Evolutionary conservation across 2,797 vertebrate species (phyloP).

Genomic region (Poecilia picta): DNA sequence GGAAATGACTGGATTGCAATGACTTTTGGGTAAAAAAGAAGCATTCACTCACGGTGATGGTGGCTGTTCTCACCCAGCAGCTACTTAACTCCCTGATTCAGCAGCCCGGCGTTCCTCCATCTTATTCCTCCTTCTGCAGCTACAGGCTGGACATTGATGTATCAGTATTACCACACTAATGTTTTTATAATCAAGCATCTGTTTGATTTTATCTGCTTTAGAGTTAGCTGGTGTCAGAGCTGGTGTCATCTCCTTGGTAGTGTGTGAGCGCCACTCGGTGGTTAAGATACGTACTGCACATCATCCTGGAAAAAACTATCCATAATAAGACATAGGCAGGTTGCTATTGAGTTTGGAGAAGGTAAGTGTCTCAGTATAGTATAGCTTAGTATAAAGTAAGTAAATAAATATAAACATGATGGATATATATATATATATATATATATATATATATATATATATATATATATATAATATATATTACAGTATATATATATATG

Average conservation of each 20-base stretch:
- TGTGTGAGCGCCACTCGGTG: slow-evolving; percentile 70
- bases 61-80: slow-evolving; percentile 28
- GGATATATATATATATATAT: no score
- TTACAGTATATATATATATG: no score
- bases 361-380: no score
- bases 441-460: no score
- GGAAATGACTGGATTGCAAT: slow-evolving; percentile 42
- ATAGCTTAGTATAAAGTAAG: not conserved
- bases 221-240: not conserved
- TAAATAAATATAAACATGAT: not conserved
- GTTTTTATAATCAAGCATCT: slow-evolving; percentile 27
- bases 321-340: not conserved
- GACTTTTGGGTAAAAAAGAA: slow-evolving; percentile 56
- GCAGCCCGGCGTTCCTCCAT: slow-evolving; percentile 27
- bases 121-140: slow-evolving; percentile 14
- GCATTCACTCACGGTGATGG: slow-evolving; percentile 30
- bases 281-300: slow-evolving; percentile 49
- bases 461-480: no score
- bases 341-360: not conserved
- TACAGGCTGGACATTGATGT: slow-evolving; percentile 32
- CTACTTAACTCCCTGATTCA: slow-evolving; percentile 31
- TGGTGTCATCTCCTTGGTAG: slow-evolving; percentile 15
- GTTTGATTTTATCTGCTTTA: slow-evolving; percentile 26
- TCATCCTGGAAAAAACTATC: no score
- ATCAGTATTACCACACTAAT: slow-evolving; percentile 27